These are phyloP conservation scores for Bembecia ichneumoniformis DNA, from an alignment of 2,888 invertebrate genomes.

Conservation along the genomic window DNA sequence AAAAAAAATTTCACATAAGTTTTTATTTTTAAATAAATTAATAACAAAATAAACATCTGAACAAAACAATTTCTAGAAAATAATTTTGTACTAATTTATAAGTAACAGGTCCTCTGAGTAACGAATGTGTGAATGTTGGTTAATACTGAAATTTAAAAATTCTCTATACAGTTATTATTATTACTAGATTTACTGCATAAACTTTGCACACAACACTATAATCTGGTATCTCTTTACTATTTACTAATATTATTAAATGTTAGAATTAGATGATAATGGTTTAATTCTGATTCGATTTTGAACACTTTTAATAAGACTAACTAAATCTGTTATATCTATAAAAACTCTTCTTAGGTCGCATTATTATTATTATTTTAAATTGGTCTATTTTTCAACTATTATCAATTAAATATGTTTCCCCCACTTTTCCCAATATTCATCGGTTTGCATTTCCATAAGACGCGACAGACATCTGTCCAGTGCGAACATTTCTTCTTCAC, in stretches of 20 bases:
- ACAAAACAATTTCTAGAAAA: constrained; percentile 7
- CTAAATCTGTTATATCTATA: no score
- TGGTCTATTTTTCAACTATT: not conserved
- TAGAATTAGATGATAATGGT: no score
- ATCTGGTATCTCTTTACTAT: no score
- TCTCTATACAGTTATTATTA: not conserved
- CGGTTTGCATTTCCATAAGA: constrained; percentile 95
- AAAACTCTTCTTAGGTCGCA: no score
- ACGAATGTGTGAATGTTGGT: constrained; percentile 20
- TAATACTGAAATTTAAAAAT: constrained; percentile 22
- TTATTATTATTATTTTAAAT: not conserved
- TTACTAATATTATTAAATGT: no score
- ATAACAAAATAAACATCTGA: constrained; percentile 20
- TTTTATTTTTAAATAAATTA: constrained; percentile 22
- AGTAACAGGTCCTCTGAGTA: constrained; percentile 9
- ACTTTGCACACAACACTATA: no score
- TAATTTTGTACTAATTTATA: constrained; percentile 9
- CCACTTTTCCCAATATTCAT: constrained; percentile 93
- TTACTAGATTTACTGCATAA: no score
- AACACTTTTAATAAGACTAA: no score
- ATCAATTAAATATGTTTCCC: constrained; percentile 56
- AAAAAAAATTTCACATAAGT: no score
- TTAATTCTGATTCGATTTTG: no score
- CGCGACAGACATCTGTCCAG: constrained; percentile 95
- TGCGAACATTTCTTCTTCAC: constrained; percentile 98